phyloP scores from a whole-genome alignment of 2,797 vertebrate genomes.

The Diplodus sargus region DNA sequence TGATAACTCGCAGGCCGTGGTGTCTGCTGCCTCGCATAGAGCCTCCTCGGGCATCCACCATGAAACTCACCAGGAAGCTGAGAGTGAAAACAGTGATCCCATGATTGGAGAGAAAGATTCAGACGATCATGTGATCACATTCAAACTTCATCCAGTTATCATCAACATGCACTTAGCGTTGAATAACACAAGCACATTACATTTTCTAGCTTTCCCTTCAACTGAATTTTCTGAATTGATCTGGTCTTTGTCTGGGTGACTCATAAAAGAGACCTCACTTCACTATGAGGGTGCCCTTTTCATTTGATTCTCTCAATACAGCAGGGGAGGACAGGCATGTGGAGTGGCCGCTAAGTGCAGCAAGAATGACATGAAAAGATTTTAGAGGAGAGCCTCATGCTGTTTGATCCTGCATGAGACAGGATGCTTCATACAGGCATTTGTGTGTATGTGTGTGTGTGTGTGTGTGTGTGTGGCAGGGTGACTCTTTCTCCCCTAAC shows the following conservation, averaged over 20 bases:
- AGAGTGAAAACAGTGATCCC: conserved; percentile 1
- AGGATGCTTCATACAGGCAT: conserved; percentile 3
- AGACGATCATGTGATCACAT: not conserved
- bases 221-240: conserved; percentile 23
- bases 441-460: not conserved
- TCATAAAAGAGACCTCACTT: conserved; percentile 15
- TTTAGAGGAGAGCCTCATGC: not conserved
- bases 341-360: conserved; percentile 15
- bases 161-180: conserved; percentile 2
- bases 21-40: conserved; percentile 98
- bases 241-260: conserved; percentile 18
- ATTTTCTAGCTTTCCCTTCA: not conserved
- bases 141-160: not conserved
- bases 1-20: conserved; percentile 93
- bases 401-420: conserved; percentile 33
- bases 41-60: conserved; percentile 97
- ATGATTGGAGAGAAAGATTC: not conserved
- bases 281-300: conserved; percentile 27
- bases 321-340: conserved; percentile 19
- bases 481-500: conserved; percentile 9
- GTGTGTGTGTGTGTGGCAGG: not conserved
- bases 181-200: not conserved
- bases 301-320: conserved; percentile 19
- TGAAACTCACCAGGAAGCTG: conserved; percentile 99
- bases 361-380: conserved; percentile 18